phyloP scores from a whole-genome alignment of 2,888 invertebrate genomes.

The Melieria omissa region DNA sequence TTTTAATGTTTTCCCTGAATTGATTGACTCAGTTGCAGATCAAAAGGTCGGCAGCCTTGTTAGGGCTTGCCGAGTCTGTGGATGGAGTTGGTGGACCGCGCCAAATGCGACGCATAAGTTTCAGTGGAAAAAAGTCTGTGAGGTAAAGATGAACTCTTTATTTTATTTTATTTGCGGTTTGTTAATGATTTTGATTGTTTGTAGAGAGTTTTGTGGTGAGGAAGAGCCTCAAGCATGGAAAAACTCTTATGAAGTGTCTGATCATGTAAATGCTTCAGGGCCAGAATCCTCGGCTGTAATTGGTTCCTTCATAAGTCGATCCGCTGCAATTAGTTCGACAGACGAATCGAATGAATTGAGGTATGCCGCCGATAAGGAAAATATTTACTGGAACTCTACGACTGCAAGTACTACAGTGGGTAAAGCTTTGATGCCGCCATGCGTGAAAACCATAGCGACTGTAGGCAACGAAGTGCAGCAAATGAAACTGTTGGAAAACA shows the following conservation, averaged over 20 bases:
- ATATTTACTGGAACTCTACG: not conserved
- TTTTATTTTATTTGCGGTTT: not conserved
- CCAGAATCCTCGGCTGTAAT: constrained; percentile 8
- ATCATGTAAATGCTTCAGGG: constrained; percentile 35
- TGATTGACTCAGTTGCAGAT: too few relatives aligned
- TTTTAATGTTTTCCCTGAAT: too few relatives aligned
- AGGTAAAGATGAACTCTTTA: constrained; percentile 30
- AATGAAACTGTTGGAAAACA: constrained; percentile 18
- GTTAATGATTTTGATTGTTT: not conserved
- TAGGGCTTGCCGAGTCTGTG: too few relatives aligned
- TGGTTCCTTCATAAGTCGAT: constrained; percentile 1
- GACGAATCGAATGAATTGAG: not conserved
- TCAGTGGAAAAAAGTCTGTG: constrained; percentile 42
- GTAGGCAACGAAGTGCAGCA: not conserved
- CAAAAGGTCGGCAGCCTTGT: too few relatives aligned
- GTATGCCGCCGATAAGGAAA: not conserved
- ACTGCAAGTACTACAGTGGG: not conserved
- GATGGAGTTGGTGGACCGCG: constrained; percentile 6
- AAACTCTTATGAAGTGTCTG: constrained; percentile 45
- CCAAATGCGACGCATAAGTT: constrained; percentile 42
- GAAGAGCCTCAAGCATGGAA: constrained; percentile 45
- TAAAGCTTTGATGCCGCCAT: not conserved
- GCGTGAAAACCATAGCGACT: constrained; percentile 1
- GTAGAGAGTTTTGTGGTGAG: constrained; percentile 41
- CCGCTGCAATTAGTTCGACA: not conserved